These are phyloP conservation scores for Aphaenogaster floridana DNA, from an alignment of 1,140 invertebrate genomes.

Conservation along the genomic window DNA sequence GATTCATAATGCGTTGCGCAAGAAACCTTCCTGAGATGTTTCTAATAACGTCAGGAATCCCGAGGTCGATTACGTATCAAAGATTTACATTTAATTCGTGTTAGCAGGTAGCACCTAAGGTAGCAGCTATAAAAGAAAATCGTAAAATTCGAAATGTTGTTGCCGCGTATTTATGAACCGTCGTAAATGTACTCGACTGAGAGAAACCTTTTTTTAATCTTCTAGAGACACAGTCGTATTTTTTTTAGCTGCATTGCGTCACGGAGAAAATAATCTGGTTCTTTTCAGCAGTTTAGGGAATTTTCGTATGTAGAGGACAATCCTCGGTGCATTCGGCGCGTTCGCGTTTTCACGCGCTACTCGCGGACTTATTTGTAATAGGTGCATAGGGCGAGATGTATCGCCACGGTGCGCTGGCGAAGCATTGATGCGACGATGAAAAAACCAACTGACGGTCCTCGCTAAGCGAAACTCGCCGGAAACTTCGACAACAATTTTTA, in stretches of 20 bases:
- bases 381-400: neutral
- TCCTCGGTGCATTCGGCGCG: conserved; percentile 25
- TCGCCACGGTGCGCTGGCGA: neutral
- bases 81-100: conserved; percentile 32
- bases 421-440: neutral
- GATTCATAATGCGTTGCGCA: conserved; percentile 22
- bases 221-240: neutral
- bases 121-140: neutral
- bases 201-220: neutral
- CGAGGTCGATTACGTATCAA: conserved; percentile 3
- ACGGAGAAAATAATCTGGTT: neutral
- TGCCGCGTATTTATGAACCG: neutral
- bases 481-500: conserved; percentile 75
- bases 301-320: conserved; percentile 24
- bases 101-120: neutral
- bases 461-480: conserved; percentile 11
- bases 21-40: conserved; percentile 7
- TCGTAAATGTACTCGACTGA: conserved; percentile 2
- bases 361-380: conserved; percentile 63
- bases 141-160: conserved; percentile 29
- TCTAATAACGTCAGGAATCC: conserved; percentile 12
- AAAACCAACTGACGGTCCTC: conserved; percentile 15
- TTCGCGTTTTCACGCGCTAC: conserved; percentile 15
- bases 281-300: neutral
- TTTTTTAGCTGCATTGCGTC: neutral